Evolutionary conservation across 92 coral and sea anemone genomes (phyloP).

Genomic region (Epizoanthus fatuus): DNA sequence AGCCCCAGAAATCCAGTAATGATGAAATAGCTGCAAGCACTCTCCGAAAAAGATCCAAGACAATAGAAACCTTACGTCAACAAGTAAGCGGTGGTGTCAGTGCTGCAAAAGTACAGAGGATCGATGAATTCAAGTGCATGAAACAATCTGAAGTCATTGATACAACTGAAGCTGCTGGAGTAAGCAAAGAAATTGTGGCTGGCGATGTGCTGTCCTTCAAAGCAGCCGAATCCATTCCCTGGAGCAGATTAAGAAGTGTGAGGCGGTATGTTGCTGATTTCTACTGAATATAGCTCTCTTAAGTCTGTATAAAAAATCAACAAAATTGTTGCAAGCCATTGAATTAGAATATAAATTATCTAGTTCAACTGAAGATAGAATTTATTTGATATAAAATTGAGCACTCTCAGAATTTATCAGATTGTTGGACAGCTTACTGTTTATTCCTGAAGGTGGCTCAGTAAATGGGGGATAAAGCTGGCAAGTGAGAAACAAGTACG

Average conservation of each 20-base stretch:
- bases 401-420: neutral
- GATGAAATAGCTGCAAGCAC: neutral
- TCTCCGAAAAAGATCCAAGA: neutral
- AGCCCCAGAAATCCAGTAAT: constrained; percentile 10
- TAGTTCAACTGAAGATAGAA: too few relatives aligned
- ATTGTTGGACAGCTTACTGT: neutral
- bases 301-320: too few relatives aligned
- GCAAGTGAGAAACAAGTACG: constrained; percentile 7
- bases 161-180: too few relatives aligned
- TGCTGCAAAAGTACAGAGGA: constrained; percentile 5
- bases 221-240: constrained; percentile 6
- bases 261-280: neutral
- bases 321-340: too few relatives aligned
- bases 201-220: neutral
- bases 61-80: neutral
- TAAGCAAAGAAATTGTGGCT: neutral
- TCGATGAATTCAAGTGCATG: too few relatives aligned
- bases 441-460: neutral
- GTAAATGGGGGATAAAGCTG: neutral
- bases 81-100: constrained; percentile 2
- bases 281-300: too few relatives aligned
- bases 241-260: constrained; percentile 6
- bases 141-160: too few relatives aligned
- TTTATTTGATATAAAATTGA: too few relatives aligned
- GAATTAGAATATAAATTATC: too few relatives aligned